phyloP scores from a whole-genome alignment of 2,113 vertebrate genomes.

The Alosa alosa region DNA sequence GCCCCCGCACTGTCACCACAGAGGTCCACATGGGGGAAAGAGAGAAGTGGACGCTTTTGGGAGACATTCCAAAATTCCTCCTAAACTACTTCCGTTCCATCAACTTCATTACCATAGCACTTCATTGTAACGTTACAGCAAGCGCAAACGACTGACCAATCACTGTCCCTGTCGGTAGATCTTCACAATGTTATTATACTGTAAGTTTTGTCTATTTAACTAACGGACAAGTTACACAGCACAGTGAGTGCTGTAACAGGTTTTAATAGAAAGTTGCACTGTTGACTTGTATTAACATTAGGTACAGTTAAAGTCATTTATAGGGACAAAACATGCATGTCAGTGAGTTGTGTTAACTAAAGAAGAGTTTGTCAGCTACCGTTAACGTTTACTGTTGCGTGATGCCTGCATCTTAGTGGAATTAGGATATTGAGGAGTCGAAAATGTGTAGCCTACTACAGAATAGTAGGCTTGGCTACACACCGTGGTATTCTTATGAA shows the following conservation, averaged over 20 bases:
- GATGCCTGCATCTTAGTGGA: neutral
- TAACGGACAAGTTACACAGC: no score
- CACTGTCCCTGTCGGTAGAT: neutral
- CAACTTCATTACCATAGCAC: neutral
- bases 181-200: neutral
- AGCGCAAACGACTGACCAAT: neutral
- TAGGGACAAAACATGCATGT: no score
- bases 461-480: no score
- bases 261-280: neutral
- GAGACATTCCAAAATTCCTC: constrained; percentile 34
- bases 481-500: neutral
- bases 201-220: neutral
- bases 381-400: neutral
- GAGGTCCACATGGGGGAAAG: neutral
- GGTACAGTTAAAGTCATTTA: no score
- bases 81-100: constrained; percentile 28
- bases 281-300: no score
- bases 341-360: neutral
- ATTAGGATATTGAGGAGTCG: neutral
- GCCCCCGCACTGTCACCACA: neutral
- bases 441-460: neutral
- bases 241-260: no score
- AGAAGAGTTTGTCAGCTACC: neutral
- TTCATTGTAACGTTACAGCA: neutral
- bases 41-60: constrained; percentile 16